Conservation (phyloP, 2,797 vertebrate species). For the Psittacula echo region DNA sequence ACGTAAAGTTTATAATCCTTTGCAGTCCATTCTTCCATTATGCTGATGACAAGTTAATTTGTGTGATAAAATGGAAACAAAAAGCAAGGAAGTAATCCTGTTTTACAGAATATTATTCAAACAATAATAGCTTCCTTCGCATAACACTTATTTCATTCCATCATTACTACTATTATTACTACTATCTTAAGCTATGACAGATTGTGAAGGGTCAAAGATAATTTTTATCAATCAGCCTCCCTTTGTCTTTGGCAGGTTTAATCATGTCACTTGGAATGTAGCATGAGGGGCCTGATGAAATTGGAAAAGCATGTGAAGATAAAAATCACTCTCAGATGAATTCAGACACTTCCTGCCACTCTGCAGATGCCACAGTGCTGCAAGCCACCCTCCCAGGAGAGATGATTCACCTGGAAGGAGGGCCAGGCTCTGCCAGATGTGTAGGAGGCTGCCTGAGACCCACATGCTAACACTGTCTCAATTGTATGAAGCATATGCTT, state of each 20-base stretch:
- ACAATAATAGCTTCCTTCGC: constrained; percentile 54
- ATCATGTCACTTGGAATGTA: constrained; percentile 84
- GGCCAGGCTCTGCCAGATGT: constrained; percentile 95
- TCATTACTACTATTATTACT: constrained; percentile 75
- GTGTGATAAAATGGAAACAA: constrained; percentile 68
- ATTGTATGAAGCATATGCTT: constrained; percentile 96
- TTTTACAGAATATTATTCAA: constrained; percentile 70
- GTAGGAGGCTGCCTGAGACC: constrained; percentile 88
- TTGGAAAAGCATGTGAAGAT: constrained; percentile 92
- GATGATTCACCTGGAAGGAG: constrained; percentile 94
- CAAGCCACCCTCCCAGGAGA: constrained; percentile 90
- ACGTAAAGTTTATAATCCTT: constrained; percentile 54
- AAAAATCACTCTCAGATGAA: constrained; percentile 89
- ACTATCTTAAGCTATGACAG: constrained; percentile 79
- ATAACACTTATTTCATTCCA: constrained; percentile 59
- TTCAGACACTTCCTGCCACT: constrained; percentile 93
- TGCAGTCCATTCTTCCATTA: constrained; percentile 53
- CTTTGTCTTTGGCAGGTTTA: constrained; percentile 81
- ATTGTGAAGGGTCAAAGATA: constrained; percentile 82
- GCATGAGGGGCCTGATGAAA: constrained; percentile 83
- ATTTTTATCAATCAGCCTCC: constrained; percentile 79
- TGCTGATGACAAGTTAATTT: constrained; percentile 71
- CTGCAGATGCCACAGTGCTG: constrained; percentile 88
- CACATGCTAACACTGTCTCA: constrained; percentile 90
- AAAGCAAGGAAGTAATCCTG: constrained; percentile 66